A percentile compares a stretch with the other conserved stretches of the same genome.
Evolutionary conservation across 2,888 invertebrate genomes (phyloP).

Genomic region (Parnassius orleans): DNA sequence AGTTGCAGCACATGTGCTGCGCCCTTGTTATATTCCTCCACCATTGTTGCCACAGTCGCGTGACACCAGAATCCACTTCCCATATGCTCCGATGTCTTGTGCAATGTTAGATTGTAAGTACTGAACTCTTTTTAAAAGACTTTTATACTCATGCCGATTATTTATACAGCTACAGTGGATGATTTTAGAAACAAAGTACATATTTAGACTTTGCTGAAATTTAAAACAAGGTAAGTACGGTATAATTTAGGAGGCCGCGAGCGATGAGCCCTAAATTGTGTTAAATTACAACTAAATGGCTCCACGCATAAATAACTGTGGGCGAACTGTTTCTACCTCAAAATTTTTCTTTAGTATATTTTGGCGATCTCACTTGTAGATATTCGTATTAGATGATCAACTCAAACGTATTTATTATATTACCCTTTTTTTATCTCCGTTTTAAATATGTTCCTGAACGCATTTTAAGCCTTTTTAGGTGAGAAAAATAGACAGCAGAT

Average conservation of each 20-base stretch:
- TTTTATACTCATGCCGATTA: slow-evolving; percentile 31
- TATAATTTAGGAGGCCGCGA: slow-evolving; percentile 1
- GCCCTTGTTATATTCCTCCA: slow-evolving; percentile 73
- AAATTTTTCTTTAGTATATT: slow-evolving; percentile 36
- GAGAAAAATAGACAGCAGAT: slow-evolving; percentile 12
- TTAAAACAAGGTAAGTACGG: slow-evolving; percentile 1
- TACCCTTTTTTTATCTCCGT: slow-evolving; percentile 14
- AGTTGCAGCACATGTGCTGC: slow-evolving; percentile 71
- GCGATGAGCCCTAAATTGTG: slow-evolving; percentile 23
- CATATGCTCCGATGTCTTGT: slow-evolving; percentile 59
- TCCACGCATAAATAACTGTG: slow-evolving; percentile 12
- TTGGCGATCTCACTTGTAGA: slow-evolving; percentile 64
- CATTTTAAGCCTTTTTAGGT: slow-evolving; percentile 19
- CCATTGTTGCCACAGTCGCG: slow-evolving; percentile 70
- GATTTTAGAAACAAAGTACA: slow-evolving; percentile 18
- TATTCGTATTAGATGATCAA: slow-evolving; percentile 36
- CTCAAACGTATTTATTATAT: slow-evolving; percentile 31
- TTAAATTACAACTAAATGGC: slow-evolving; percentile 11
- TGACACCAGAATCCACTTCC: slow-evolving; percentile 57
- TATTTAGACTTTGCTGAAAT: not conserved
- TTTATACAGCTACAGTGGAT: slow-evolving; percentile 11
- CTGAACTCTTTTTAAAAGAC: slow-evolving; percentile 46
- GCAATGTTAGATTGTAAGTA: slow-evolving; percentile 81
- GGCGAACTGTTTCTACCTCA: slow-evolving; percentile 27
- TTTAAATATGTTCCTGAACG: slow-evolving; percentile 20